Conservation (phyloP, 2,113 vertebrate species). For the Crotophaga sulcirostris region DNA sequence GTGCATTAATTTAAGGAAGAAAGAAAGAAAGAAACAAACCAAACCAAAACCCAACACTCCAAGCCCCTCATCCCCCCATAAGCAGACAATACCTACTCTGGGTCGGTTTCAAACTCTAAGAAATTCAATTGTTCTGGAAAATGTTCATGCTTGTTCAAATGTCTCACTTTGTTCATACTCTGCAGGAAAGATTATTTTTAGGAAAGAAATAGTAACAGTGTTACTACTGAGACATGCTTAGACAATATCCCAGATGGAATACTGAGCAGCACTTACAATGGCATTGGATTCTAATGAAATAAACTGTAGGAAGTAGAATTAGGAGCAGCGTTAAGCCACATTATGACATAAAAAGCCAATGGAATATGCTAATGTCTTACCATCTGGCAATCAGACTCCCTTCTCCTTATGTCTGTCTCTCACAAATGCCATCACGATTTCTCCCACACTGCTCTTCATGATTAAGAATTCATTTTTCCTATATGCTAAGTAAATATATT, state of each 20-base stretch:
- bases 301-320: neutral
- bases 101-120: neutral
- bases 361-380: neutral
- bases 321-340: neutral
- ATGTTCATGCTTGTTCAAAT: neutral
- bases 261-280: neutral
- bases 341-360: neutral
- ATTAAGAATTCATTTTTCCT: neutral
- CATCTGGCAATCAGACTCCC: neutral
- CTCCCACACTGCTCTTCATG: neutral
- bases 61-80: rapidly evolving
- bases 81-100: neutral
- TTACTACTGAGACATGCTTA: neutral
- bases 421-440: neutral
- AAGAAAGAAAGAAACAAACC: neutral
- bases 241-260: neutral
- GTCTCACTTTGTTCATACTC: neutral
- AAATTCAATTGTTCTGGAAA: neutral
- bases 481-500: neutral
- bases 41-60: rapidly evolving
- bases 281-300: neutral
- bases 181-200: neutral
- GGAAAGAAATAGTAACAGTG: neutral
- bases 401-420: neutral
- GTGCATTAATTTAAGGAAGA: neutral